These are phyloP conservation scores for Sebastes goodei DNA, from an alignment of 2,797 vertebrate genomes.

Conservation along the genomic window DNA sequence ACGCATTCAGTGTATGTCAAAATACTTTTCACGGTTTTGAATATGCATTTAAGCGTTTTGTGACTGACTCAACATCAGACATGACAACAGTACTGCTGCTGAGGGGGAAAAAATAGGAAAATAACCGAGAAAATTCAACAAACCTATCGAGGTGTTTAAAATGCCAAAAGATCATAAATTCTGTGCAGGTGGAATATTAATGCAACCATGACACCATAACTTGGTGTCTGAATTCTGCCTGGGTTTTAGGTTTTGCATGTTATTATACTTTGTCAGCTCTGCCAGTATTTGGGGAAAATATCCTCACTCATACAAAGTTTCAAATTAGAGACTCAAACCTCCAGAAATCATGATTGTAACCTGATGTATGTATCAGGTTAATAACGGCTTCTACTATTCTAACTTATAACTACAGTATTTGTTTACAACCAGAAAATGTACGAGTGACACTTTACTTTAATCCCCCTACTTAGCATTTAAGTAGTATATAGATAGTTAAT, in stretches of 20 bases:
- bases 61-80: slow-evolving; percentile 53
- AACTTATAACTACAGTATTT: background rate
- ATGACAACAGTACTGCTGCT: slow-evolving; percentile 15
- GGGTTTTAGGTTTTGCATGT: slow-evolving; percentile 21
- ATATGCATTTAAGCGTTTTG: slow-evolving; percentile 72
- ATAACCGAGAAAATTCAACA: slow-evolving; percentile 21
- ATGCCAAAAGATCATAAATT: slow-evolving; percentile 26
- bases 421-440: background rate
- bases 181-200: slow-evolving; percentile 22
- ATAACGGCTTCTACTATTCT: background rate
- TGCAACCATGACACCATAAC: slow-evolving; percentile 4
- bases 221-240: slow-evolving; percentile 14
- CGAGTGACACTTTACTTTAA: background rate
- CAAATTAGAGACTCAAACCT: background rate
- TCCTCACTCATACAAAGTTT: background rate
- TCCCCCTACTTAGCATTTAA: background rate
- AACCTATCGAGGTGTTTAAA: slow-evolving; percentile 40
- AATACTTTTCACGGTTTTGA: slow-evolving; percentile 76
- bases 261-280: slow-evolving; percentile 21
- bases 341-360: background rate
- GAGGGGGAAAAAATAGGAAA: slow-evolving; percentile 4
- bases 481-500: background rate
- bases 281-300: background rate
- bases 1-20: slow-evolving; percentile 76
- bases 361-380: background rate